phyloP scores from a whole-genome alignment of 2,797 vertebrate species.

The Sarcophilus harrisii region DNA sequence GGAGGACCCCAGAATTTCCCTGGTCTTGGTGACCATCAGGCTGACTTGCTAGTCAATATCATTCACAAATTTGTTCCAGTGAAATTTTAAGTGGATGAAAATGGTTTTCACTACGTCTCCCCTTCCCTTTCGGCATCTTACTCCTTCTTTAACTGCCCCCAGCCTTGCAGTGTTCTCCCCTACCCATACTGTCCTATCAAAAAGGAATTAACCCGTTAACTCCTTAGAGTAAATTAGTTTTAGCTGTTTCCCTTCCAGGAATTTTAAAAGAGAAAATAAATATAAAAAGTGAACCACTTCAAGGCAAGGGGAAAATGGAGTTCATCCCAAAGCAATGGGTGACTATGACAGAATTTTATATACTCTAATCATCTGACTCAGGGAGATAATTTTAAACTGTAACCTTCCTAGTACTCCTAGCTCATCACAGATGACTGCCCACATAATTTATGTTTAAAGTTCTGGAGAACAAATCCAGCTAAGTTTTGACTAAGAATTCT shows the following conservation, averaged over 20 bases:
- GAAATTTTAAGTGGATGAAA: neutral
- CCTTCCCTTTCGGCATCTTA: neutral
- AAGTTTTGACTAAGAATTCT: neutral
- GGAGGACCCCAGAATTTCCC: neutral
- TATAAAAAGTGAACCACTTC: neutral
- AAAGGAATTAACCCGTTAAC: neutral
- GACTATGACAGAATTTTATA: neutral
- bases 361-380: neutral
- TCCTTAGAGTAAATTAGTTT: neutral
- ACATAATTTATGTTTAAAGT: neutral
- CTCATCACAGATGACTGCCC: neutral
- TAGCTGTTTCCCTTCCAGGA: neutral
- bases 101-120: neutral
- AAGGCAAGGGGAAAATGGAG: neutral
- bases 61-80: neutral
- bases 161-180: neutral
- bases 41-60: neutral
- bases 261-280: neutral
- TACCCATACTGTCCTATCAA: neutral
- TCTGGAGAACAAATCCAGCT: neutral
- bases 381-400: neutral
- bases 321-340: neutral
- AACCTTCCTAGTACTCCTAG: neutral
- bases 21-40: neutral
- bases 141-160: neutral